Conservation (phyloP, 92 coral and sea anemone species). For the Epizoanthus ramosus region DNA sequence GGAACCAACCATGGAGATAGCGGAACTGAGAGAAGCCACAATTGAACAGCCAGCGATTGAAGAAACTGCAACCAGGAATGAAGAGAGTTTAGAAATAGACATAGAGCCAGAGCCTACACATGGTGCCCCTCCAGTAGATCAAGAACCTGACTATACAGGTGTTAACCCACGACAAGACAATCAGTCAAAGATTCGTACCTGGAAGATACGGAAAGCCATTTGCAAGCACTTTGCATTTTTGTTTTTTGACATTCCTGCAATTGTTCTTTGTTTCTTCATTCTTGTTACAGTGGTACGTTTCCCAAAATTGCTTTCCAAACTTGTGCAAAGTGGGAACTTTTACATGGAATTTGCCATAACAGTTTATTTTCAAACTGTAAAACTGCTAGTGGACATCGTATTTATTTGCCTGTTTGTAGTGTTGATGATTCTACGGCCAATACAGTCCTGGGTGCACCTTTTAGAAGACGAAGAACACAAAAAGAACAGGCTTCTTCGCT, state of each 20-base stretch:
- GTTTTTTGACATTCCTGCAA: conserved; percentile 90
- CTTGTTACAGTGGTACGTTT: conserved; percentile 81
- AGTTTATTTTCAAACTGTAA: conserved; percentile 69
- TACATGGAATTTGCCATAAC: conserved; percentile 91
- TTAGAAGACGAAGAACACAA: conserved; percentile 94
- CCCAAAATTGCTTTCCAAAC: conserved; percentile 82
- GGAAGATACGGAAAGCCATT: conserved; percentile 91
- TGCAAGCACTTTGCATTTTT: conserved; percentile 81
- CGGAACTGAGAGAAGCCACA: neutral
- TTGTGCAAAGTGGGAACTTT: conserved; percentile 84
- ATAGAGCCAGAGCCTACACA: neutral
- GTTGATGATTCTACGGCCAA: conserved; percentile 88
- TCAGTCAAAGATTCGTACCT: conserved; percentile 49
- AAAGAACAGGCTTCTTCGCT: conserved; percentile 75
- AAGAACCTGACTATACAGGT: neutral
- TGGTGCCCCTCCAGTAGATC: neutral
- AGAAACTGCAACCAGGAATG: neutral
- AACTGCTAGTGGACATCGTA: conserved; percentile 75
- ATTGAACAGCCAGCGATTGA: neutral
- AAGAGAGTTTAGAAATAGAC: neutral
- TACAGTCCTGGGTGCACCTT: conserved; percentile 94
- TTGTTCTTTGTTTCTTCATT: conserved; percentile 67
- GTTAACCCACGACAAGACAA: neutral
- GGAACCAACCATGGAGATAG: conserved; percentile 14
- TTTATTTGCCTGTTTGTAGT: conserved; percentile 80